Evolutionary conservation across 1,140 invertebrate genomes (phyloP), one percentile per base, ranked within the genome.

Genomic region (Diachasmimorpha longicaudata): DNA sequence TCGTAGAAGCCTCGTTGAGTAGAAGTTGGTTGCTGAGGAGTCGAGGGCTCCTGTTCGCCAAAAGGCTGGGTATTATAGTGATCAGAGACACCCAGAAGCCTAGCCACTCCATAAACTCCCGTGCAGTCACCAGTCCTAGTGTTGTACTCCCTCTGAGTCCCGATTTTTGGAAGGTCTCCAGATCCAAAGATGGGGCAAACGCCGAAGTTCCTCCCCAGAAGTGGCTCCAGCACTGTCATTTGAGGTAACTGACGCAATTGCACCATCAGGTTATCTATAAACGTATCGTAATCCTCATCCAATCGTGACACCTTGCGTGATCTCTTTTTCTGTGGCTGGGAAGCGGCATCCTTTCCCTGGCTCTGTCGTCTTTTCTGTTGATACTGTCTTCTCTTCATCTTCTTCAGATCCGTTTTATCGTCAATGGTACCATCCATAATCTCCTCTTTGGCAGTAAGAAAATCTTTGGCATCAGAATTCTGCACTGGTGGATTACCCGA

Each of bases 1-100:
- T 96, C 95, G 81, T 98, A 98, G 85, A 97, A 98, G 4, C 96
- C 95, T 85, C 96, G 90, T 82, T 96, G 95, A n/a, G 95, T 96
- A 3, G 94, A 93, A 16, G 92, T 87, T 48, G 92, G 90, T 72
- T 92, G 91, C 83, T 92, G 93, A 77, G 94, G 93, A 10, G 94
- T 91, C 36, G 93, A 82, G 0, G 94, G 93, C 81, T 94, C 91
- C 14, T 93, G 89, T 81, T 94, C 93, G 4, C 95, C 95, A 84
- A 95, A 96, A 14, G 95, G 95, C 86, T 94, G 92, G 0, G 94
- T 95, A 79, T 93, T 94, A 82, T 97, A 96, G 88, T 93, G 94
- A 89, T 96, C 95, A 4, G 91, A 91, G 71, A 92, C 89, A 79
- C 92, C 93, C 2, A 93, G 91, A 66, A 96, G 87, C 75, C 88